Percentiles rank a stretch among this genome's conserved stretches.
These are phyloP conservation scores for Microcebus jonahi DNA, from an alignment of 2,113 vertebrate species.

Conservation along the genomic window DNA sequence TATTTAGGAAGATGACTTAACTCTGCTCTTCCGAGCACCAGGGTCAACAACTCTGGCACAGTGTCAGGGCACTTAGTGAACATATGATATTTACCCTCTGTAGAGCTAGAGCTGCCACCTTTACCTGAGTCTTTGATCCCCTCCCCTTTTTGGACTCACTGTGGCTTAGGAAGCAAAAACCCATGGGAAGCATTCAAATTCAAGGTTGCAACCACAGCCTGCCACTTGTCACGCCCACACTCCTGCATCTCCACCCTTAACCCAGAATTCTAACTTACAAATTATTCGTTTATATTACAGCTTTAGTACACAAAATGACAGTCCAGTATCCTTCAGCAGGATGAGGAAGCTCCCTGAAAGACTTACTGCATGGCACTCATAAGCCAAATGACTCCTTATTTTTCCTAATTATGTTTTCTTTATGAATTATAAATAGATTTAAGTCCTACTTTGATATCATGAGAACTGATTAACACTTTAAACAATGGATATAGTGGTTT, in stretches of 20 bases:
- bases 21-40: neutral
- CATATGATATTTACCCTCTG: accelerated
- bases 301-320: conserved; percentile 54
- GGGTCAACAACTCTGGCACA: neutral
- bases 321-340: neutral
- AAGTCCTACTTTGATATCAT: conserved; percentile 33
- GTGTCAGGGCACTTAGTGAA: neutral
- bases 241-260: conserved; percentile 19
- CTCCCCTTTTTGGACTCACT: neutral
- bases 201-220: neutral
- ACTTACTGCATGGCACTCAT: neutral
- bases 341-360: neutral
- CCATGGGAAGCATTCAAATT: neutral
- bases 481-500: neutral
- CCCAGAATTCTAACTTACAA: conserved; percentile 60
- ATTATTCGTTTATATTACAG: conserved; percentile 55
- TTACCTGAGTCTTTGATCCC: neutral
- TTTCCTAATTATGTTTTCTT: conserved; percentile 60
- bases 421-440: conserved; percentile 41
- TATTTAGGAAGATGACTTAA: neutral
- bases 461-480: conserved; percentile 13
- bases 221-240: neutral
- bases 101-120: neutral
- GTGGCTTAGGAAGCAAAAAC: neutral
- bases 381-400: conserved; percentile 30